These are phyloP conservation scores for Galago senegalensis DNA, from an alignment of 2,797 vertebrate genomes.

Conservation along the genomic window DNA sequence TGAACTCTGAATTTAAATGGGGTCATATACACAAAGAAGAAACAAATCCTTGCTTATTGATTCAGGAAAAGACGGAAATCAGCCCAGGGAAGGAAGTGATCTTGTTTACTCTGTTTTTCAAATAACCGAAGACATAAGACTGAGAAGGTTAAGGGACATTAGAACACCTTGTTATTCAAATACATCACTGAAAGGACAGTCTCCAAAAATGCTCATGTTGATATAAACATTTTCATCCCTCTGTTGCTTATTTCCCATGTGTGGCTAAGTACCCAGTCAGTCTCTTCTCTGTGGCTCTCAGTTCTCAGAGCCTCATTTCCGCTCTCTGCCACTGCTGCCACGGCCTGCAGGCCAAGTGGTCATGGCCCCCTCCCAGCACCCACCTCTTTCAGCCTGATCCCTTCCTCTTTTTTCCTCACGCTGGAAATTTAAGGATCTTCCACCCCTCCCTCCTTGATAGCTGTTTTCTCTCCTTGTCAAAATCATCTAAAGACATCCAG, in stretches of 20 bases:
- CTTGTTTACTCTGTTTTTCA: conserved; percentile 74
- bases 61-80: conserved; percentile 78
- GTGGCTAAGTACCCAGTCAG: background rate
- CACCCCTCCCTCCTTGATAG: background rate
- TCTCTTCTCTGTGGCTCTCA: background rate
- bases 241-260: background rate
- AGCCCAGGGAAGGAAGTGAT: conserved; percentile 71
- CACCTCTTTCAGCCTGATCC: background rate
- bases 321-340: background rate
- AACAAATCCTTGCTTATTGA: conserved; percentile 82
- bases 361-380: background rate
- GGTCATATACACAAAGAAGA: conserved; percentile 72
- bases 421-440: background rate
- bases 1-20: conserved; percentile 78
- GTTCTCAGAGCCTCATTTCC: conserved; percentile 11
- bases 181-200: background rate
- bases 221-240: background rate
- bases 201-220: background rate
- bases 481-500: conserved; percentile 27
- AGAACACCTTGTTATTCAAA: conserved; percentile 54
- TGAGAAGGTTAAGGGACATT: conserved; percentile 65
- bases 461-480: conserved; percentile 27
- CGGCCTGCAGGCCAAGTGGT: background rate
- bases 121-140: conserved; percentile 75
- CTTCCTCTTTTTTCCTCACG: background rate